These are phyloP conservation scores for Fragum whitleyi DNA, from an alignment of 2,888 invertebrate species.

Conservation along the genomic window DNA sequence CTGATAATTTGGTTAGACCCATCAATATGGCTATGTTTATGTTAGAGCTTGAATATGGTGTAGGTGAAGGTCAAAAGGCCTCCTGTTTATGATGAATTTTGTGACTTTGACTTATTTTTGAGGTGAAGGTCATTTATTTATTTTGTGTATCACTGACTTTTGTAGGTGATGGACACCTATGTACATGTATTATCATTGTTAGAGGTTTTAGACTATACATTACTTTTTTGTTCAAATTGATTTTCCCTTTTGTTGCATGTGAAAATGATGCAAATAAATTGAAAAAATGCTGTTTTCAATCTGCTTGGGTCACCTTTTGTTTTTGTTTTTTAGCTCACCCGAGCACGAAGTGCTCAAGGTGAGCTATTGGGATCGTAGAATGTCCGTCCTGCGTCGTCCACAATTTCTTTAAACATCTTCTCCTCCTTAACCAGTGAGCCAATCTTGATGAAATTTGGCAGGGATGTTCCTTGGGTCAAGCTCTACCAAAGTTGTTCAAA, in stretches of 20 bases:
- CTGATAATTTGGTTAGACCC: too few relatives aligned
- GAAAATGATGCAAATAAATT: conserved; percentile 1
- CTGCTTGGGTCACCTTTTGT: not conserved
- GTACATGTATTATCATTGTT: conserved; percentile 1
- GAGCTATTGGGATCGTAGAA: too few relatives aligned
- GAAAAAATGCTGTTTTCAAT: not conserved
- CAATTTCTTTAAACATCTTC: too few relatives aligned
- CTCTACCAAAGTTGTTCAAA: too few relatives aligned
- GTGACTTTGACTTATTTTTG: not conserved
- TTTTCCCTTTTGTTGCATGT: not conserved
- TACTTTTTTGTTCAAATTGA: not conserved
- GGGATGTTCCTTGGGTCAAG: too few relatives aligned
- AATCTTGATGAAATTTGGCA: too few relatives aligned
- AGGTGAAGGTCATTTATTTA: not conserved
- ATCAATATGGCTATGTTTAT: not conserved
- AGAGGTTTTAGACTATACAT: not conserved
- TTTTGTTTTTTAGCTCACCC: not conserved
- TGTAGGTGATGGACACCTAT: not conserved
- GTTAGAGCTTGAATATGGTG: not conserved
- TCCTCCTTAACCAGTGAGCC: too few relatives aligned
- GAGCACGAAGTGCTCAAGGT: too few relatives aligned
- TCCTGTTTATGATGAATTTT: not conserved
- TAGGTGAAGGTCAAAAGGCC: not conserved
- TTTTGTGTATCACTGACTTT: not conserved
- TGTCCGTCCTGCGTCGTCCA: too few relatives aligned